Evolutionary conservation across 1,140 invertebrate species (phyloP), one percentile per base, ranked within the genome.

Genomic region (Drosophila nasuta): DNA sequence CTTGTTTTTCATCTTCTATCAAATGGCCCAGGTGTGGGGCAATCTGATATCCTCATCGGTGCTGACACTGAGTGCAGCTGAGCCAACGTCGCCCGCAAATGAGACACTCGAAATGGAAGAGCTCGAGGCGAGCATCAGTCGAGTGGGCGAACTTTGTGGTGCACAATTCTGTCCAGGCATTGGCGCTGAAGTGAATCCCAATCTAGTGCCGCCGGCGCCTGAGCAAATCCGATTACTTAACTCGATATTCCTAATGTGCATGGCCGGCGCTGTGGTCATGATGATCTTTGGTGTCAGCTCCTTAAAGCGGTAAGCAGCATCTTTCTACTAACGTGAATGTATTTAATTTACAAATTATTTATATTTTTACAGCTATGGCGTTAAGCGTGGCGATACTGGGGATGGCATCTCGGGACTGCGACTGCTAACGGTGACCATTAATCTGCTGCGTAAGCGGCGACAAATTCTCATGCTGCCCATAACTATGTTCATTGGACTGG

Each of bases 1-100:
- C 1, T 96, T 99, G 93, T 99, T 99, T 94, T 99, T 99, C 93
- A 95, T 99, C 70, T 96, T 98, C 85, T 98, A 98, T 88, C 98
- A 99, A 93, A 96, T 97, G 93, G 96, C 97, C 0, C 97, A 97
- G 92, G 96, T 98, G 20, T 97, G 97, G 97, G 98, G 98, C 0
- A 98, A 98, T 92, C 94, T 98, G 0, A 96, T 98, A 49, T 98
- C 97, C 35, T 98, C 97, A 1, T 94, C 95, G 46, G 80, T 89
- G 7, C 69, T 91, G 0, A 90, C 91, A 11, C 30, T 86, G 8
- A 90, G 91, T 54, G 75, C 70, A 11, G 68, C 48, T 1, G 38
- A 45, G 5, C 6, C 54, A 1, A 59, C 72, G 15, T 33, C 70
- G 3, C 15, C 69, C 0, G 75, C 63, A 1, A 89, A 90, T 49